Evolutionary conservation across 2,113 vertebrate species (phyloP).

Genomic region (Patagioenas fasciata): DNA sequence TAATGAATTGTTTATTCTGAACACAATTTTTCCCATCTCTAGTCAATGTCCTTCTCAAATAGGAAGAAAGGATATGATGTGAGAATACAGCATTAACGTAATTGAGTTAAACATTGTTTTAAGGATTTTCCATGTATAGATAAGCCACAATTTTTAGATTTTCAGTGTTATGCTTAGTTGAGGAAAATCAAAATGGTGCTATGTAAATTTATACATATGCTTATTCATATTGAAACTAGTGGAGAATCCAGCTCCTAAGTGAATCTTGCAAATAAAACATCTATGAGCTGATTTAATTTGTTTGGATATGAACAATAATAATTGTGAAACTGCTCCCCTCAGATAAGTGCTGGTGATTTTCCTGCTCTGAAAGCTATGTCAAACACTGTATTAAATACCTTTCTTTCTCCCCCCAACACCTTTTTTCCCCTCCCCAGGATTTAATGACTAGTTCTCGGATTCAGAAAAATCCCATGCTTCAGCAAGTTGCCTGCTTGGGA

Average conservation of each 20-base stretch:
- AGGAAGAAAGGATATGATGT: neutral
- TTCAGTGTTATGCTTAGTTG: neutral
- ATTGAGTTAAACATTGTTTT: neutral
- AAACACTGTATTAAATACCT: neutral
- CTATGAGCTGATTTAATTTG: neutral
- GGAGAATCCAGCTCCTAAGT: neutral
- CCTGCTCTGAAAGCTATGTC: neutral
- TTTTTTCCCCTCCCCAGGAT: constrained; percentile 59
- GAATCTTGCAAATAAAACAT: neutral
- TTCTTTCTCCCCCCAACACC: neutral
- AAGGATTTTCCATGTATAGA: neutral
- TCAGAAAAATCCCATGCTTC: constrained; percentile 64
- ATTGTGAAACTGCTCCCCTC: neutral
- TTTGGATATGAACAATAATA: neutral
- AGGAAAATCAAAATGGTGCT: neutral
- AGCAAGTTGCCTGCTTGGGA: constrained; percentile 73
- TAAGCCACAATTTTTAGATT: neutral
- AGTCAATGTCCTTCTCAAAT: neutral
- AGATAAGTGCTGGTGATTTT: neutral
- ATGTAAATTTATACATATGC: neutral
- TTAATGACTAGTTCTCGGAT: constrained; percentile 75
- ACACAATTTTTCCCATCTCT: neutral
- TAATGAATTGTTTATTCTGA: neutral
- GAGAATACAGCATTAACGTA: neutral
- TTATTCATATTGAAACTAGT: neutral